Evolutionary conservation across 2,797 vertebrate genomes (phyloP).

Genomic region (Tarsius wallacei): DNA sequence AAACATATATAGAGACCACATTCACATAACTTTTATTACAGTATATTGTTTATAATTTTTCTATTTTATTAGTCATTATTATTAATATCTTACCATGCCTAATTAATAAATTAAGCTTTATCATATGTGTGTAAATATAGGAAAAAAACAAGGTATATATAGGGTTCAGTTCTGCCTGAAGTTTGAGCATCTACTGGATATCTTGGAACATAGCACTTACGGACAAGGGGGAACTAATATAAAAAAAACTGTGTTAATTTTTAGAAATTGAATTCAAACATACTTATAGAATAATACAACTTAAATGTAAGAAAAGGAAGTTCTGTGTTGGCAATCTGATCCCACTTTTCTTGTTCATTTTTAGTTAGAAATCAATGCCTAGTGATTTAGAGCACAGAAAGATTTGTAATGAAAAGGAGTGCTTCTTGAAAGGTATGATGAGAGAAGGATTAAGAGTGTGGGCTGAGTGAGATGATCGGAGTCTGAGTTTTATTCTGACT

Average conservation of each 20-base stretch:
- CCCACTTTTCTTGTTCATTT: background rate
- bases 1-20: no score
- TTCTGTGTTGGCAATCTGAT: background rate
- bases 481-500: background rate
- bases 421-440: background rate
- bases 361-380: rapidly evolving
- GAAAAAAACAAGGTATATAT: background rate
- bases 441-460: background rate
- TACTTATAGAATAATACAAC: background rate
- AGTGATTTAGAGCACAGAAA: background rate
- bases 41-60: background rate
- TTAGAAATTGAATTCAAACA: background rate
- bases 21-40: background rate
- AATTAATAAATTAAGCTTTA: background rate
- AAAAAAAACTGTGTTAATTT: background rate
- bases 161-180: background rate
- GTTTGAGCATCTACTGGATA: background rate
- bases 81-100: background rate
- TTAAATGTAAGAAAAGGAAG: background rate
- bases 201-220: background rate
- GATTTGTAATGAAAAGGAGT: background rate
- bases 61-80: background rate
- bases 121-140: background rate
- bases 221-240: no score
- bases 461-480: background rate